These are phyloP conservation scores for Macquaria ambigua DNA, from an alignment of 2,113 vertebrate species.

Conservation along the genomic window DNA sequence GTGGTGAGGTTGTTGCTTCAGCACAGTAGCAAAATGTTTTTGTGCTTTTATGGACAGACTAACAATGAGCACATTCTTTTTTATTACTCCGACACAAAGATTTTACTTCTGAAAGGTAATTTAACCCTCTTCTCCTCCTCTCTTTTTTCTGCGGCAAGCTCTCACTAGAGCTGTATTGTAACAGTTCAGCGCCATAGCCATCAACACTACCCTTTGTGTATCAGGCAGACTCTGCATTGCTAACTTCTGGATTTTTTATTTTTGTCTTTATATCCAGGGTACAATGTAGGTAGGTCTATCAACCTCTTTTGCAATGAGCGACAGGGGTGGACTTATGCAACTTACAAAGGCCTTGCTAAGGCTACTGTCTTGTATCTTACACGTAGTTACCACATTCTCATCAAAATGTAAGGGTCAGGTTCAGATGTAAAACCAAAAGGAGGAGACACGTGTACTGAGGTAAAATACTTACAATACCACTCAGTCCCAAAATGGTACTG, in stretches of 20 bases:
- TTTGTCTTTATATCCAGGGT: background rate
- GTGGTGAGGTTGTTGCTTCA: background rate
- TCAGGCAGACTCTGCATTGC: background rate
- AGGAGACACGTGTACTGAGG: no score
- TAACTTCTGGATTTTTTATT: background rate
- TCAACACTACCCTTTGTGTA: background rate
- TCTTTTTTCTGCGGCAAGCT: background rate
- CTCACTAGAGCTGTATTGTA: background rate
- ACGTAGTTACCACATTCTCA: no score
- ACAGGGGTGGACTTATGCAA: no score
- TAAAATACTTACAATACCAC: no score
- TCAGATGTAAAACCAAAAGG: no score
- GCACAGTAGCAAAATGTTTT: background rate
- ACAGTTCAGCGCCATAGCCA: background rate
- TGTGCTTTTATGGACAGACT: conserved; percentile 1
- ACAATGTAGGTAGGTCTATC: no score
- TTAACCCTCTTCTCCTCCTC: background rate
- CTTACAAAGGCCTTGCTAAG: no score
- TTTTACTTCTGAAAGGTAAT: conserved; percentile 9
- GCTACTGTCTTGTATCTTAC: no score
- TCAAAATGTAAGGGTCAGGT: no score
- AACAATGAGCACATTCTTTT: conserved; percentile 18
- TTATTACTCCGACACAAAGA: background rate
- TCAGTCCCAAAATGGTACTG: no score
- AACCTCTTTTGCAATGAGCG: no score